phyloP scores from a whole-genome alignment of 2,888 invertebrate genomes.

The Cheilosia variabilis region DNA sequence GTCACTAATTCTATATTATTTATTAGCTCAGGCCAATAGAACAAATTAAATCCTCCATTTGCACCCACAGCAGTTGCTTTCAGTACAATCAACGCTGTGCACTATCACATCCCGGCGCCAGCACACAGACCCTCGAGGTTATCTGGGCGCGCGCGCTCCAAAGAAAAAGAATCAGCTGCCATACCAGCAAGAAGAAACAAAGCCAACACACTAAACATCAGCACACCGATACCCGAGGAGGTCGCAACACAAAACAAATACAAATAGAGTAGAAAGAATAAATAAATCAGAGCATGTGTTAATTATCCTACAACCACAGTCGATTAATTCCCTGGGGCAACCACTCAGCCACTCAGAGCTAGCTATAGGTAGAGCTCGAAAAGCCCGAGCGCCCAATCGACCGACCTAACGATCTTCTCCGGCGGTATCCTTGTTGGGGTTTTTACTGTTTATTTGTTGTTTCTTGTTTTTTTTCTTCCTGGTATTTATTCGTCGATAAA shows the following conservation, averaged over 20 bases:
- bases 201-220: slow-evolving; percentile 2
- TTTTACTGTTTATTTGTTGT: slow-evolving; percentile 28
- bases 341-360: slow-evolving; percentile 61
- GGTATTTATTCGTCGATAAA: slow-evolving; percentile 73
- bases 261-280: slow-evolving; percentile 75
- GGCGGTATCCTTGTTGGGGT: slow-evolving; percentile 32
- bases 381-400: slow-evolving; percentile 53
- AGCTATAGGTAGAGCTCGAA: neutral
- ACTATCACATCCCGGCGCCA: slow-evolving; percentile 51
- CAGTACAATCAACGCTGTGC: slow-evolving; percentile 17
- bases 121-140: slow-evolving; percentile 38
- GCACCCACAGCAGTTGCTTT: slow-evolving; percentile 6
- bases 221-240: slow-evolving; percentile 22
- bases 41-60: slow-evolving; percentile 71
- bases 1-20: slow-evolving; percentile 72
- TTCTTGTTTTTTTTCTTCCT: slow-evolving; percentile 10
- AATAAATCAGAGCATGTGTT: slow-evolving; percentile 82
- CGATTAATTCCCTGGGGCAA: slow-evolving; percentile 75
- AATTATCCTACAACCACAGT: slow-evolving; percentile 78
- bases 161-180: neutral
- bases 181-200: slow-evolving; percentile 6
- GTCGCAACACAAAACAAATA: slow-evolving; percentile 55
- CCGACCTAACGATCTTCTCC: slow-evolving; percentile 51
- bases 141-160: slow-evolving; percentile 42
- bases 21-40: slow-evolving; percentile 63